Evolutionary conservation across 2,113 vertebrate genomes (phyloP).

Genomic region (Pollachius pollachius): DNA sequence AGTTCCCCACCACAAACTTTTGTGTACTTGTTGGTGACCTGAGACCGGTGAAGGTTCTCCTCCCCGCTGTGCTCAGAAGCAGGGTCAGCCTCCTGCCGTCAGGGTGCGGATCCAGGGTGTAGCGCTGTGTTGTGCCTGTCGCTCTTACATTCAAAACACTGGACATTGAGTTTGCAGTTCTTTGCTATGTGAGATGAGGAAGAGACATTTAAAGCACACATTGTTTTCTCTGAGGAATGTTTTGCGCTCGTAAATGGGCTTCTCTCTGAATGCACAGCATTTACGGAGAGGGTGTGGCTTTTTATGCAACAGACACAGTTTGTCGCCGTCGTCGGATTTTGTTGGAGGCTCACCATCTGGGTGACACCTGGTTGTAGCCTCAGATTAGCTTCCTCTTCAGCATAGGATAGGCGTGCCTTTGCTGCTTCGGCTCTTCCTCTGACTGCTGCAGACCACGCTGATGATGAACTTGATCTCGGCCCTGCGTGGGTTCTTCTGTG

Average conservation of each 20-base stretch:
- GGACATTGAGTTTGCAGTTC: not conserved
- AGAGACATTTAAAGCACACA: not conserved
- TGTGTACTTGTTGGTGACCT: no score
- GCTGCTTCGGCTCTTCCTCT: not conserved
- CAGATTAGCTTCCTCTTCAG: no score
- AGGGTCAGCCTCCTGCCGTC: not conserved
- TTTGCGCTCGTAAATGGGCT: no score
- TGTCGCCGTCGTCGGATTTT: no score
- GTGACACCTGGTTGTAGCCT: no score
- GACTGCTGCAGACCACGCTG: not conserved
- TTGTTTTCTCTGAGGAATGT: no score
- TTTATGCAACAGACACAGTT: no score
- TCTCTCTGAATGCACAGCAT: no score
- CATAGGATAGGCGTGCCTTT: not conserved
- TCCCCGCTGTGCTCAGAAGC: conserved; percentile 20
- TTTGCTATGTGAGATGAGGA: not conserved
- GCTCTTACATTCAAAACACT: not conserved
- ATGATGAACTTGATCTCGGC: not conserved
- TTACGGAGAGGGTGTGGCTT: no score
- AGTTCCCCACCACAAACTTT: no score
- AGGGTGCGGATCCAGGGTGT: not conserved
- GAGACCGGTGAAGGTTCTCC: not conserved
- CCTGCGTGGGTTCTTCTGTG: no score
- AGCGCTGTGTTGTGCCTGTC: not conserved
- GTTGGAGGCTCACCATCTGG: no score